Conservation (phyloP, 2,113 vertebrate species). For the Rhineura floridana region DNA sequence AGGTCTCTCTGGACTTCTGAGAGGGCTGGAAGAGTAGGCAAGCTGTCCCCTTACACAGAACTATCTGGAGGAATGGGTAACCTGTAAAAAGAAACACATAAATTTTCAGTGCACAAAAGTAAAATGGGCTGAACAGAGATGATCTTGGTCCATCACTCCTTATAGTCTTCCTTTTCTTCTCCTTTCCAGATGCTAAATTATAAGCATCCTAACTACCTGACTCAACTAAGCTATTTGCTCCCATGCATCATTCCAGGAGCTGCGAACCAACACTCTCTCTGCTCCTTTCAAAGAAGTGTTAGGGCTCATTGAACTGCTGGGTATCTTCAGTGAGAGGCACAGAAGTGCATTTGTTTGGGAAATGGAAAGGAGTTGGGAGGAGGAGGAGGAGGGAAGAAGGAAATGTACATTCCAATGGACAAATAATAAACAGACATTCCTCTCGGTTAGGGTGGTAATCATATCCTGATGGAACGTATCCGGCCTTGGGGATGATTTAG, state of each 20-base stretch:
- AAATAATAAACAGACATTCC: constrained; percentile 7
- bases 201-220: background rate
- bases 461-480: background rate
- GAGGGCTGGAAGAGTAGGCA: background rate
- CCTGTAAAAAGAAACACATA: background rate
- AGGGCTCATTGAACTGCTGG: background rate
- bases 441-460: background rate
- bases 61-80: background rate
- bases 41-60: background rate
- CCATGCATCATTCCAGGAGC: too few species aligned
- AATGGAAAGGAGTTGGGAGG: background rate
- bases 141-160: too few species aligned
- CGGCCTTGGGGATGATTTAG: background rate
- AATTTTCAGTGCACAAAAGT: too few species aligned
- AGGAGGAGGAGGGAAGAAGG: background rate
- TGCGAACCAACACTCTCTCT: background rate
- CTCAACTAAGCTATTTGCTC: background rate
- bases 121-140: background rate
- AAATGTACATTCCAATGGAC: background rate
- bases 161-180: background rate
- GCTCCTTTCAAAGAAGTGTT: too few species aligned
- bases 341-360: background rate
- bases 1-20: background rate
- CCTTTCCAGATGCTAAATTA: too few species aligned
- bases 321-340: background rate